These are phyloP conservation scores for Boloria selene DNA, from an alignment of 2,888 invertebrate species.

Conservation along the genomic window DNA sequence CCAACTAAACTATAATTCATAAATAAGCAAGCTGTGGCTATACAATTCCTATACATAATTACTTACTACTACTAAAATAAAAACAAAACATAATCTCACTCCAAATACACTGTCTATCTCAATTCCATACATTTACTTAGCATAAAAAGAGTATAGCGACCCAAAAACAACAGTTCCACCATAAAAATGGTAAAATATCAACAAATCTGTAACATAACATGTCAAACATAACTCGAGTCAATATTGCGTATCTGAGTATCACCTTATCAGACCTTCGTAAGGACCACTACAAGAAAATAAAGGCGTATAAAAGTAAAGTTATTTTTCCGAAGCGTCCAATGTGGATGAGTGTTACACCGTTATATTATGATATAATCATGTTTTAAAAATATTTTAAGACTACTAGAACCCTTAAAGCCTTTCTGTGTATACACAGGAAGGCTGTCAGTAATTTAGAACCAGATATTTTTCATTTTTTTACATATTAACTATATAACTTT, in stretches of 20 bases:
- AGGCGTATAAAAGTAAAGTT: constrained; percentile 77
- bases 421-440: no score
- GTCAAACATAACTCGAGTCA: constrained; percentile 56
- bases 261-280: constrained; percentile 62
- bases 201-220: constrained; percentile 46
- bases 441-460: no score
- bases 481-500: no score
- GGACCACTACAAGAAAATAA: constrained; percentile 62
- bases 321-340: constrained; percentile 73
- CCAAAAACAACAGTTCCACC: constrained; percentile 34
- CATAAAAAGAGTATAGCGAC: constrained; percentile 15
- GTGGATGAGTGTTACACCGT: constrained; percentile 55
- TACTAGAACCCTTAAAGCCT: no score
- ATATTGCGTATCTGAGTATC: constrained; percentile 59
- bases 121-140: neutral
- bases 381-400: neutral
- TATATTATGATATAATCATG: constrained; percentile 12
- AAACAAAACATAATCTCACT: no score
- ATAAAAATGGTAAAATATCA: constrained; percentile 44
- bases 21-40: no score
- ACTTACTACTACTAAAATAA: no score
- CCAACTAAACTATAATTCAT: no score
- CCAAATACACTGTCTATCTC: no score
- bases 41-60: no score
- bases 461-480: no score